Percentiles rank a stretch among this genome's conserved stretches.
Evolutionary conservation across 2,888 invertebrate genomes (phyloP).

Genomic region (Eristalis intricaria): DNA sequence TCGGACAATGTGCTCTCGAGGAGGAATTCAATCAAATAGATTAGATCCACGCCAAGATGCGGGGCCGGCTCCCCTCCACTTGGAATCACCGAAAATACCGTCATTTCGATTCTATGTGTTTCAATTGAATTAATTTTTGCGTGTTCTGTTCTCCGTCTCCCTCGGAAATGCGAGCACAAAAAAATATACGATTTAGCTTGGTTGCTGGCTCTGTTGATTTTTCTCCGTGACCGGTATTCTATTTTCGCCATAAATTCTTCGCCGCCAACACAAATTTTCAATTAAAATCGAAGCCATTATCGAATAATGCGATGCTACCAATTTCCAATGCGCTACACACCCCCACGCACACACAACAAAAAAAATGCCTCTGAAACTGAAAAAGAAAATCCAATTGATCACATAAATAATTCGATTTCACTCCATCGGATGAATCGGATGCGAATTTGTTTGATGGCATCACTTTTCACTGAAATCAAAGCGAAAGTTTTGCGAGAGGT

Average conservation of each 20-base stretch:
- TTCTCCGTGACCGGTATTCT: constrained; percentile 18
- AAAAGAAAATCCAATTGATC: constrained; percentile 54
- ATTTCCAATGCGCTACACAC: background rate
- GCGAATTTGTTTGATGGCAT: constrained; percentile 53
- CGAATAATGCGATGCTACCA: constrained; percentile 36
- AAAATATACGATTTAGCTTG: background rate
- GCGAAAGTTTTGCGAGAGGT: background rate
- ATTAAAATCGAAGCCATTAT: constrained; percentile 66
- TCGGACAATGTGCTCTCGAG: background rate
- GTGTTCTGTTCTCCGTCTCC: background rate
- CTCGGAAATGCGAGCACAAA: too few species aligned
- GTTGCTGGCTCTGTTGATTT: background rate
- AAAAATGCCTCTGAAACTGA: background rate
- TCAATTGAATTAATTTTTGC: constrained; percentile 44
- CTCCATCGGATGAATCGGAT: constrained; percentile 56
- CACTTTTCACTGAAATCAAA: background rate
- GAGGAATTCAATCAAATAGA: constrained; percentile 18
- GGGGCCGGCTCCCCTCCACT: background rate
- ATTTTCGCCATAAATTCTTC: constrained; percentile 46
- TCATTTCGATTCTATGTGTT: constrained; percentile 46
- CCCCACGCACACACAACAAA: background rate
- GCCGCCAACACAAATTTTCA: constrained; percentile 66
- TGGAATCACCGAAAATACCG: background rate
- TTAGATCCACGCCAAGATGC: constrained; percentile 17
- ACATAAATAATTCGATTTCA: constrained; percentile 69